Conservation (phyloP, 2,113 vertebrate species). For the Ciconia boyciana region DNA sequence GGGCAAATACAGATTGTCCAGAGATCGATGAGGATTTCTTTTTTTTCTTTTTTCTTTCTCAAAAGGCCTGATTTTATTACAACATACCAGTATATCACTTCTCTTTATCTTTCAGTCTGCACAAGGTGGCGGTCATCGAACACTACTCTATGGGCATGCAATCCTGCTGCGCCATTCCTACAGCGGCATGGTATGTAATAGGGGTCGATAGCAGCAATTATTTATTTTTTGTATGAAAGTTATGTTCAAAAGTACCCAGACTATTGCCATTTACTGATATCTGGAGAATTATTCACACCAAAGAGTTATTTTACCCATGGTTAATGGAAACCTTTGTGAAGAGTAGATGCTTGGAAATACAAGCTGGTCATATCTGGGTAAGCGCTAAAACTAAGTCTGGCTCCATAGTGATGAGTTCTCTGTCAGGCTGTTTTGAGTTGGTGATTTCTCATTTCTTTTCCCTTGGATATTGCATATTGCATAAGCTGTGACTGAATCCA, state of each 20-base stretch:
- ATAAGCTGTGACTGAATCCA: background rate
- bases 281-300: background rate
- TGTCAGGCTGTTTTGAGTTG: background rate
- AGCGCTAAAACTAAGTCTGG: background rate
- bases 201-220: background rate
- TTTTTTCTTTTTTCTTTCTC: background rate
- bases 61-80: background rate
- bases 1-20: background rate
- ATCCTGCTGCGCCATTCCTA: slow-evolving; percentile 93
- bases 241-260: background rate
- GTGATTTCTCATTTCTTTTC: background rate
- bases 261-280: background rate
- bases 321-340: background rate
- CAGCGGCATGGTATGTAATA: slow-evolving; percentile 89
- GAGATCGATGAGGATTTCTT: background rate
- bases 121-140: slow-evolving; percentile 91
- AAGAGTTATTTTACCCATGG: background rate
- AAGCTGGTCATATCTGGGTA: background rate
- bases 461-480: background rate
- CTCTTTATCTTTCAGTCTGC: slow-evolving; percentile 75
- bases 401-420: background rate
- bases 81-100: background rate
- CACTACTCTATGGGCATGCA: slow-evolving; percentile 91
- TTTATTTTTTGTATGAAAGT: background rate
- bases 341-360: background rate